Percentiles rank a stretch among this genome's conserved stretches.
Conservation (phyloP, 2,797 vertebrate genomes). For the Tympanoctomys barrerae region DNA sequence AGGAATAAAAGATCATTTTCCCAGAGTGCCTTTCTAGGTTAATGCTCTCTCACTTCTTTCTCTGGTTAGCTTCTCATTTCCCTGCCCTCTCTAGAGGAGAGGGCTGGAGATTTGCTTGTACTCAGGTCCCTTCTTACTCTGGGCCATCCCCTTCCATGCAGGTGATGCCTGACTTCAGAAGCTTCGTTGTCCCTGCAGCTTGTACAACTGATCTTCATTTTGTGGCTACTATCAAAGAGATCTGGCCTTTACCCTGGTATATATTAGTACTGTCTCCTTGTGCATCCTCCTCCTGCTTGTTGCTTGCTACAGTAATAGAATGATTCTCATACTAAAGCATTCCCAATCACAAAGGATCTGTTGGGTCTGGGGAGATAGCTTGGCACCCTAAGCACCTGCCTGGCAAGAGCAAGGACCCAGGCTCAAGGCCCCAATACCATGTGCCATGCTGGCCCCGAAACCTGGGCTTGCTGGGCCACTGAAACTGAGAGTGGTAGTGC, state of each 20-base stretch:
- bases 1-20: not conserved
- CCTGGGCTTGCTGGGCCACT: too few species aligned
- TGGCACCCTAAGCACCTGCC: too few species aligned
- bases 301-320: not conserved
- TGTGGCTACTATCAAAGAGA: not conserved
- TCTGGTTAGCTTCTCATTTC: not conserved
- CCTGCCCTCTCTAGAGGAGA: not conserved
- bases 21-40: slow-evolving; percentile 20
- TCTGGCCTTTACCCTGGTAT: not conserved
- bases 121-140: not conserved
- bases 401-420: too few species aligned
- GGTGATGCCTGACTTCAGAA: not conserved
- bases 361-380: too few species aligned
- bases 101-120: not conserved
- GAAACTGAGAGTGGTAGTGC: too few species aligned
- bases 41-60: not conserved
- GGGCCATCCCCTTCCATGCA: not conserved
- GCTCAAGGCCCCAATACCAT: too few species aligned
- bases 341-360: not conserved
- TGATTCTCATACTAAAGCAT: not conserved
- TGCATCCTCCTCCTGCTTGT: not conserved
- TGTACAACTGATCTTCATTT: not conserved
- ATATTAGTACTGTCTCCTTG: not conserved
- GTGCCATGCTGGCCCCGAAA: too few species aligned
- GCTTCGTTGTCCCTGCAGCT: not conserved